Evolutionary conservation across 1,140 invertebrate genomes (phyloP).

Genomic region (Lepidostoma basale): DNA sequence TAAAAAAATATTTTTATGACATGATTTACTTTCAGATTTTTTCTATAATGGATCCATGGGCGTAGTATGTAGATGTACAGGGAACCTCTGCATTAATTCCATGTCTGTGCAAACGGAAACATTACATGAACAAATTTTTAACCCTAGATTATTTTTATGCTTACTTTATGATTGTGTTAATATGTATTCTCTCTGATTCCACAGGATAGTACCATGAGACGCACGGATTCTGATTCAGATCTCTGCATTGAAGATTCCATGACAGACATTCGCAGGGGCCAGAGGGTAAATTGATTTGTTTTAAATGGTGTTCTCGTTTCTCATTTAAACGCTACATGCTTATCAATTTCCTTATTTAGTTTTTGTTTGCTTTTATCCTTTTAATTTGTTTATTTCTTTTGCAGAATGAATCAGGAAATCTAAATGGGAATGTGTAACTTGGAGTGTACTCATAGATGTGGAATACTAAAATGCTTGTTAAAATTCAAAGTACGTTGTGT

Average conservation of each 20-base stretch:
- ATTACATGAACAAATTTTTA: no score
- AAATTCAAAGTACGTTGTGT: slow-evolving; percentile 1
- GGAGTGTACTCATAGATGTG: slow-evolving; percentile 24
- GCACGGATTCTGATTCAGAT: slow-evolving; percentile 84
- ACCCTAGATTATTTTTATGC: neutral
- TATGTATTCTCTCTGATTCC: slow-evolving; percentile 33
- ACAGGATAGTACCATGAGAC: slow-evolving; percentile 68
- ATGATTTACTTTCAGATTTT: no score
- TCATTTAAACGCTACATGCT: no score
- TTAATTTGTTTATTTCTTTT: slow-evolving; percentile 41
- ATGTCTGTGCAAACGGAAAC: no score
- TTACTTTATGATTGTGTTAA: neutral
- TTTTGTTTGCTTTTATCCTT: slow-evolving; percentile 28
- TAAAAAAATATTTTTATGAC: no score
- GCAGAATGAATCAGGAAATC: slow-evolving; percentile 37
- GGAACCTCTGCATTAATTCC: no score
- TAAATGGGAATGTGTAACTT: slow-evolving; percentile 41
- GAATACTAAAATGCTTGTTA: slow-evolving; percentile 27
- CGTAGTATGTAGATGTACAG: no score
- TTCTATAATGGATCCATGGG: no score
- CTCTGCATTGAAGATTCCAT: slow-evolving; percentile 78
- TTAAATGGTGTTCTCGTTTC: no score
- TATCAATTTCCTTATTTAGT: no score
- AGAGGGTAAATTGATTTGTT: slow-evolving; percentile 58
- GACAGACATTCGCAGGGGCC: slow-evolving; percentile 55